Percentiles rank a stretch among this genome's conserved stretches.
Evolutionary conservation across 1,140 invertebrate species (phyloP).

Genomic region (Cheumatopsyche charites): DNA sequence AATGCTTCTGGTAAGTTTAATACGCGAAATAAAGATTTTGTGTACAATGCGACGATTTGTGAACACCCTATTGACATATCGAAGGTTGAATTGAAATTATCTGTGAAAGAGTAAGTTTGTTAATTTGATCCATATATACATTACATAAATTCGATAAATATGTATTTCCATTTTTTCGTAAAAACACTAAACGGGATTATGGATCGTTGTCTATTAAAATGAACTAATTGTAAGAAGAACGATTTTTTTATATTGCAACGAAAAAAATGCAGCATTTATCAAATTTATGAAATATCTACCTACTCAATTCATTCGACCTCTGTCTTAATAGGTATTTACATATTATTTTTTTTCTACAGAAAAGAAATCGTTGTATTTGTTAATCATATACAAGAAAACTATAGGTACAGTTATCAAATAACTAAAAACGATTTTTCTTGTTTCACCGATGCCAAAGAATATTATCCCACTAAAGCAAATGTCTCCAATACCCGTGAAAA

Average conservation of each 20-base stretch:
- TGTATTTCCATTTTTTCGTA: too few species aligned
- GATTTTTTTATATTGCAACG: too few species aligned
- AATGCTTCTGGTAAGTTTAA: not conserved
- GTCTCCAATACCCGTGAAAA: slow-evolving; percentile 45
- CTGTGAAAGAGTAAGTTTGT: not conserved
- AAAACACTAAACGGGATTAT: too few species aligned
- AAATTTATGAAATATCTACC: too few species aligned
- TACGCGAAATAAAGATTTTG: not conserved
- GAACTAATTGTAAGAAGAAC: too few species aligned
- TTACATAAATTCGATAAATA: too few species aligned
- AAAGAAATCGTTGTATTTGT: too few species aligned
- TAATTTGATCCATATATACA: not conserved
- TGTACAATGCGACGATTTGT: not conserved
- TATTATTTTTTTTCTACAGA: too few species aligned
- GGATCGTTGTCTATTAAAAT: too few species aligned
- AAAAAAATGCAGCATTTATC: too few species aligned
- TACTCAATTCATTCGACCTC: too few species aligned
- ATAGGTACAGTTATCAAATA: not conserved
- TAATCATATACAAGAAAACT: not conserved
- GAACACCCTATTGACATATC: slow-evolving; percentile 4
- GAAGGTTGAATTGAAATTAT: not conserved
- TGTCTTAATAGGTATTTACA: too few species aligned
- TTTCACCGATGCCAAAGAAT: slow-evolving; percentile 54
- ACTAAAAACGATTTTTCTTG: slow-evolving; percentile 50
- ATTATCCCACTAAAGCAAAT: slow-evolving; percentile 51